phyloP scores from a whole-genome alignment of 2,888 invertebrate species.

The Hypomecis punctinalis region DNA sequence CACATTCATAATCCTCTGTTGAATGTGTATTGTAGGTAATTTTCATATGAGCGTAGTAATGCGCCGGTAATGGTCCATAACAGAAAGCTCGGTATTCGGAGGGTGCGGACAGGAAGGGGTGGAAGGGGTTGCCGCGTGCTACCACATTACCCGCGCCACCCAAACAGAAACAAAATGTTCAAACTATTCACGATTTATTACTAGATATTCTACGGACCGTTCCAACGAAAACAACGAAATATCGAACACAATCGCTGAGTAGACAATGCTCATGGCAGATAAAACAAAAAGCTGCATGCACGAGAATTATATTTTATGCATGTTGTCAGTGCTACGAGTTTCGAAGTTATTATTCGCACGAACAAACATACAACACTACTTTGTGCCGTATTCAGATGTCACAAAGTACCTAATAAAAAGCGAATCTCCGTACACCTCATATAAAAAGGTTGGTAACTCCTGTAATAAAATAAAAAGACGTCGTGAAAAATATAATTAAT shows the following conservation, averaged over 20 bases:
- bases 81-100: constrained; percentile 70
- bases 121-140: constrained; percentile 26
- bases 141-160: constrained; percentile 47
- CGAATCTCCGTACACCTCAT: constrained; percentile 35
- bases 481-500: constrained; percentile 54
- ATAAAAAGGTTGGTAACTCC: constrained; percentile 50
- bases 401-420: constrained; percentile 51
- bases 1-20: constrained; percentile 52
- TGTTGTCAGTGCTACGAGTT: constrained; percentile 34
- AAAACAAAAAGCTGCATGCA: constrained; percentile 47
- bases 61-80: constrained; percentile 73
- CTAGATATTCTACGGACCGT: constrained; percentile 59
- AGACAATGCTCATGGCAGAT: constrained; percentile 50
- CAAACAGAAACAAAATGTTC: constrained; percentile 63
- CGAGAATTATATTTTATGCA: constrained; percentile 51
- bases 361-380: constrained; percentile 19
- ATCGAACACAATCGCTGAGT: constrained; percentile 55
- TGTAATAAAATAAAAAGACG: constrained; percentile 55
- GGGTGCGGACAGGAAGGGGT: constrained; percentile 31
- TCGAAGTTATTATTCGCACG: constrained; percentile 29
- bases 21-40: constrained; percentile 67
- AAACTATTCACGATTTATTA: constrained; percentile 65
- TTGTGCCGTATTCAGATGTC: constrained; percentile 29
- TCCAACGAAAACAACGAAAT: constrained; percentile 53
- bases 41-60: constrained; percentile 72